phyloP scores from a whole-genome alignment of 2,888 invertebrate species.

The Gnatocerus cornutus region DNA sequence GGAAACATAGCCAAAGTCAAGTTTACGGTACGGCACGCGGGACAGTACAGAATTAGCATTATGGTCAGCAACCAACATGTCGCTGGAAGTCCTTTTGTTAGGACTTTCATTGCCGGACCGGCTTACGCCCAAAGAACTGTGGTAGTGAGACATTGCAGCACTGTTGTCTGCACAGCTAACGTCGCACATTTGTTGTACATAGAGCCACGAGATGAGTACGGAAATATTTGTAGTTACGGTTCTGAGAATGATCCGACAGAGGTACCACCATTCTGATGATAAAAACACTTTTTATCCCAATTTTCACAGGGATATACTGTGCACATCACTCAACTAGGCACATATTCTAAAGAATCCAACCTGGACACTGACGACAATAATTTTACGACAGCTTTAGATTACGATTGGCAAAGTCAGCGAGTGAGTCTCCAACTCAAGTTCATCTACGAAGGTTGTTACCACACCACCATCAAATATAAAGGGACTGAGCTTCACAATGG shows the following conservation, averaged over 20 bases:
- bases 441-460: slow-evolving; percentile 86
- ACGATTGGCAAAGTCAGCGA: slow-evolving; percentile 86
- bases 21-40: slow-evolving; percentile 93
- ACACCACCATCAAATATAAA: slow-evolving; percentile 85
- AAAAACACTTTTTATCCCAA: not conserved
- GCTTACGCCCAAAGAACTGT: slow-evolving; percentile 89
- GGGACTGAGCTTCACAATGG: slow-evolving; percentile 88
- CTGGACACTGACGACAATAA: slow-evolving; percentile 71
- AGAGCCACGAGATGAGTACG: slow-evolving; percentile 93
- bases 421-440: slow-evolving; percentile 86
- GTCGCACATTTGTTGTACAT: slow-evolving; percentile 85
- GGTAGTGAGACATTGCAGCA: slow-evolving; percentile 87
- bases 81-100: slow-evolving; percentile 89
- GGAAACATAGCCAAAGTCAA: slow-evolving; percentile 92
- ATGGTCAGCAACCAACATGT: slow-evolving; percentile 88
- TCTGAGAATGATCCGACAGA: slow-evolving; percentile 77
- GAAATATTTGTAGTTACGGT: slow-evolving; percentile 84
- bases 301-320: slow-evolving; percentile 77
- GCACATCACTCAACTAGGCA: slow-evolving; percentile 77
- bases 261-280: slow-evolving; percentile 64
- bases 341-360: slow-evolving; percentile 66
- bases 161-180: slow-evolving; percentile 87
- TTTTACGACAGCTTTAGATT: slow-evolving; percentile 77
- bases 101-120: slow-evolving; percentile 87
- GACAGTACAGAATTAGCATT: slow-evolving; percentile 90